Evolutionary conservation across 1,140 invertebrate species (phyloP).

Genomic region (Scaptomyza pallida): DNA sequence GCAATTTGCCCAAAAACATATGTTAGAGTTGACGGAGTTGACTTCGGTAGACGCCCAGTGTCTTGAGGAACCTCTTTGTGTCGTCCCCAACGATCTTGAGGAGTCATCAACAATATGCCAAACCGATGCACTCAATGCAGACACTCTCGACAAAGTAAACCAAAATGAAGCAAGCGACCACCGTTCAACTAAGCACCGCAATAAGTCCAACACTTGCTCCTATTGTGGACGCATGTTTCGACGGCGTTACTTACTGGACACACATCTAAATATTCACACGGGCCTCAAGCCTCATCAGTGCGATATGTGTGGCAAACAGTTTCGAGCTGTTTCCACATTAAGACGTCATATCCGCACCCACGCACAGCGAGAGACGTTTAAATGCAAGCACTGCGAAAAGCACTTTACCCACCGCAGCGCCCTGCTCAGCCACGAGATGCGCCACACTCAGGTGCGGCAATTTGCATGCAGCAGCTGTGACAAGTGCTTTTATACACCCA

Average conservation of each 20-base stretch:
- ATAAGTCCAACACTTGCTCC: constrained; percentile 34
- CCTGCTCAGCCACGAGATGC: constrained; percentile 48
- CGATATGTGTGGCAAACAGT: constrained; percentile 86
- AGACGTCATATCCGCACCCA: constrained; percentile 51
- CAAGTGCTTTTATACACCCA: constrained; percentile 50
- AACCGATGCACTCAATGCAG: constrained; percentile 9
- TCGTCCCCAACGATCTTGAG: background rate
- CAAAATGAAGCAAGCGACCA: constrained; percentile 1
- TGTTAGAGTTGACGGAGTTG: no score
- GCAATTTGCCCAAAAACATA: background rate
- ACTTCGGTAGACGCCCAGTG: background rate
- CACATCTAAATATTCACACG: constrained; percentile 86
- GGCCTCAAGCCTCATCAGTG: constrained; percentile 87
- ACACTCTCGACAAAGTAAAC: background rate
- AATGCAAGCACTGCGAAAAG: constrained; percentile 46
- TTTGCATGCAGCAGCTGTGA: constrained; percentile 38
- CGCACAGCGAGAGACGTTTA: constrained; percentile 23
- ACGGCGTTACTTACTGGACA: constrained; percentile 53
- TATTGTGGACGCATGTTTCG: constrained; percentile 56
- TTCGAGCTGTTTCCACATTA: constrained; percentile 52
- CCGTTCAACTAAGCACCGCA: constrained; percentile 29
- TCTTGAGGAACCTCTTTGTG: constrained; percentile 14
- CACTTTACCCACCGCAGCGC: constrained; percentile 45
- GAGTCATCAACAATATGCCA: background rate
- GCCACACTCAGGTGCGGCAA: constrained; percentile 46